Conservation (phyloP, 2,888 invertebrate species). For the Pelosia muscerda region DNA sequence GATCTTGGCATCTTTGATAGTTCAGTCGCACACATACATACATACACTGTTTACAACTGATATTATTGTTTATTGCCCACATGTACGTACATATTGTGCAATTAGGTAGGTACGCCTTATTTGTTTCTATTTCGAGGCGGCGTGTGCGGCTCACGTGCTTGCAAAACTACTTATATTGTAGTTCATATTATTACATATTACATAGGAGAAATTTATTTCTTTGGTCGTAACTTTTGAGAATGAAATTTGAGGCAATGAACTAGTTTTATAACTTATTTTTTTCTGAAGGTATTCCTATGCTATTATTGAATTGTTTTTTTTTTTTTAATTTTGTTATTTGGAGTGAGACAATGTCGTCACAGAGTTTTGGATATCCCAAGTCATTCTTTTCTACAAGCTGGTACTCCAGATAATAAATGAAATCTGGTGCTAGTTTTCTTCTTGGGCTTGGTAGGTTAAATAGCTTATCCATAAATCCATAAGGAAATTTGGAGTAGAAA, state of each 20-base stretch:
- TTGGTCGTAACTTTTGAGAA: not conserved
- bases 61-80: constrained; percentile 1
- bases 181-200: not conserved
- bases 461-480: too few species aligned
- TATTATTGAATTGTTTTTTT: not conserved
- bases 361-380: too few species aligned
- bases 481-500: too few species aligned
- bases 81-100: constrained; percentile 31
- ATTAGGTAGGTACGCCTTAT: constrained; percentile 20
- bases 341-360: too few species aligned
- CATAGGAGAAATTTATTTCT: constrained; percentile 5
- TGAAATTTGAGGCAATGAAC: not conserved
- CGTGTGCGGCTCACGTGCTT: constrained; percentile 8
- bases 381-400: too few species aligned
- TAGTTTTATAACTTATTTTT: not conserved
- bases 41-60: constrained; percentile 4
- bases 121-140: constrained; percentile 32
- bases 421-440: too few species aligned
- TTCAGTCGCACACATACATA: not conserved
- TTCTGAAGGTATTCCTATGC: not conserved
- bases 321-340: too few species aligned
- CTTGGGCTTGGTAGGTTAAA: too few species aligned
- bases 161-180: not conserved
- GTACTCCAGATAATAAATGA: too few species aligned
- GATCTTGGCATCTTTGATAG: not conserved